A percentile compares a stretch with the other conserved stretches of the same genome.
Evolutionary conservation across 2,113 vertebrate genomes (phyloP).

Genomic region (Pelvicachromis taeniatus): DNA sequence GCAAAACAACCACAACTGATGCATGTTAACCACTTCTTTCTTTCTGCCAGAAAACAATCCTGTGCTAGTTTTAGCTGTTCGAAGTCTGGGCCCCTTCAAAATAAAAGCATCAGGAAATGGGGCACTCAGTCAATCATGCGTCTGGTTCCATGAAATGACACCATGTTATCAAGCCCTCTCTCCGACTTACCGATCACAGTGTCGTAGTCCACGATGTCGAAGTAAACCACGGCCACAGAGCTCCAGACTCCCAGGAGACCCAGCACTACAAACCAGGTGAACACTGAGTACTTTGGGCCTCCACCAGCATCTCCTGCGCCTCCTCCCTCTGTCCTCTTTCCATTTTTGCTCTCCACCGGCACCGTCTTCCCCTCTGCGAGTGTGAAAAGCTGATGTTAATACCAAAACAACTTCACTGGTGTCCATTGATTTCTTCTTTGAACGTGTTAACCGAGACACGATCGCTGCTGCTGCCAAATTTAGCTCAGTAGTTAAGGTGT

Average conservation of each 20-base stretch:
- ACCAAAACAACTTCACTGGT: neutral
- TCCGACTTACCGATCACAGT: conserved; percentile 83
- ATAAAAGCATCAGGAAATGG: neutral
- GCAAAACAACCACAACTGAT: neutral
- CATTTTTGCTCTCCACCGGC: conserved; percentile 77
- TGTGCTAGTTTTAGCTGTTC: rapidly evolving
- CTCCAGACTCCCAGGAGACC: conserved; percentile 93
- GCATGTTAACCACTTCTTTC: neutral
- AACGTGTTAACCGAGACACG: neutral
- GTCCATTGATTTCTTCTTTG: neutral
- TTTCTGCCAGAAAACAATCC: neutral
- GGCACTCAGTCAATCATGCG: neutral
- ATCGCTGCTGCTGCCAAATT: neutral
- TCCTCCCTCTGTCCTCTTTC: conserved; percentile 72
- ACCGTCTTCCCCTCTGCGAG: conserved; percentile 56
- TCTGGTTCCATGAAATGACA: neutral
- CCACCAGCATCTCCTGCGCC: neutral
- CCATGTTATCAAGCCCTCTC: neutral
- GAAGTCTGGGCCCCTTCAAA: neutral
- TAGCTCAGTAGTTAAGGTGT: neutral
- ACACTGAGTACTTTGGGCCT: conserved; percentile 74
- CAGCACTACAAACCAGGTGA: conserved; percentile 93
- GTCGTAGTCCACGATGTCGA: conserved; percentile 94
- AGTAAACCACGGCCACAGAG: conserved; percentile 93
- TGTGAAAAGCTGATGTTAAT: neutral